Evolutionary conservation across 2,797 vertebrate genomes (phyloP), one percentile per base, ranked within the genome.

Genomic region (Epinephelus awoara): DNA sequence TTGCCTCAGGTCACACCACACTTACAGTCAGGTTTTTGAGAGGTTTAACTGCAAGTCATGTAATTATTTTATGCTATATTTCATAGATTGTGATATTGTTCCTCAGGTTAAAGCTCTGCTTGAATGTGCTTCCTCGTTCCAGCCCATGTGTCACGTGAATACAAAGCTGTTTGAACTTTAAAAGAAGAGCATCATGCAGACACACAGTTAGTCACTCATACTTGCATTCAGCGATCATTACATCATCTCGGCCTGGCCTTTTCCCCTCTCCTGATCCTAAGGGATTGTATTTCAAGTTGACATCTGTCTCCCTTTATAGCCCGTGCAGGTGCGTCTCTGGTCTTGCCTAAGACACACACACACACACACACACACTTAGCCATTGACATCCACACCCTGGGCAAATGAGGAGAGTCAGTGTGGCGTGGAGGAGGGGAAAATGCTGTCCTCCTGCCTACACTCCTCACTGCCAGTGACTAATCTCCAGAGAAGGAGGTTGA

Each of bases 321-420:
- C 17, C 3, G 47, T 71, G 51, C 84, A 89, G 90, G 89, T 93
- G 85, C 67, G 82, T 67, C 19, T 67, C 46, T 42, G 56, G 75
- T 38, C 47, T 77, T 57, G 34, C 52, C 54, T 7, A 6, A 34
- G 11, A 58, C 14, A 8, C 57, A 27, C 56, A 52, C 52, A 67
- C 59, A 71, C 66, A 42, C 47, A 42, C 12, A 56, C 25, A 61
- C 40, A 56, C 38, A 1, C n/a, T 44, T 7, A 74, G 18, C 64
- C 72, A 64, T 34, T 25, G 74, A 81, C 64, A 83, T 71, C 77
- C 63, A 80, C 58, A 88, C 85, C 82, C 44, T 29, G 58, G 62
- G 55, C 55, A 85, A 79, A 75, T 46, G 66, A 55, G 54, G 13
- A 67, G 72, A 75, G 49, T 61, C 61, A 15, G 42, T 50, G 29